Evolutionary conservation across 37 sponge, comb jelly and placozoan species (phyloP), one percentile per base, ranked within the genome.

Genomic region (Halisarca cf. caerulea): DNA sequence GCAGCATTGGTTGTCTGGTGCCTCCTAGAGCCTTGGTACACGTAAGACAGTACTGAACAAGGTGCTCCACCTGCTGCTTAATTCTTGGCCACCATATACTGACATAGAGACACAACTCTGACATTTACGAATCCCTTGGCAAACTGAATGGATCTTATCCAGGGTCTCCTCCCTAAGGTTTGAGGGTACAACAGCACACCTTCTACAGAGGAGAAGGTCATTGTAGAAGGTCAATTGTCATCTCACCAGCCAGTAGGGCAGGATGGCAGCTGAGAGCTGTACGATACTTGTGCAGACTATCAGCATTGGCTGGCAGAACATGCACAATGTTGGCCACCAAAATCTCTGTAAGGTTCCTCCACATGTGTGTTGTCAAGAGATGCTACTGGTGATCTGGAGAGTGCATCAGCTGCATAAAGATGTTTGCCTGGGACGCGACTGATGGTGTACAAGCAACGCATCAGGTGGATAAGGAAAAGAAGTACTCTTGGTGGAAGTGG

Each of bases 371-470:
- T 11, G 51, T 11, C 18, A 6, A 44, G 40, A 28, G 68, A 42
- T 37, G 83, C 43, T n/a, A 38, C 51, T 41, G 68, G 70, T 27
- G 83, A 69, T 41, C 86, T n/a, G 0, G 86, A 86, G 37, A 86
- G 69, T 36, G 86, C 43, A 40, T 85, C 86, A n/a, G 86, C 86
- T 2, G 54, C 79, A 47, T 86, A 86, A 35, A 79, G 66, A 17
- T 70, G 45, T 44, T 86, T 86, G 40, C 86, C 86, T 33, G 80
- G 80, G 36, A 86, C 80, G 62, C 79, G 86, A 32, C 39, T 30
- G 53, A 86, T 86, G 15, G 47, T 45, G n/a, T 80, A 86, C 25
- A 42, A 51, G 55, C 78, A 86, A 23, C 86, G 53, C 38, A 42
- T 42, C 21, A 86, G 54, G 43, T 66, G 80, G 17, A 86, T 24